phyloP scores from a whole-genome alignment of 2,113 vertebrate species.

The Heterotis niloticus region DNA sequence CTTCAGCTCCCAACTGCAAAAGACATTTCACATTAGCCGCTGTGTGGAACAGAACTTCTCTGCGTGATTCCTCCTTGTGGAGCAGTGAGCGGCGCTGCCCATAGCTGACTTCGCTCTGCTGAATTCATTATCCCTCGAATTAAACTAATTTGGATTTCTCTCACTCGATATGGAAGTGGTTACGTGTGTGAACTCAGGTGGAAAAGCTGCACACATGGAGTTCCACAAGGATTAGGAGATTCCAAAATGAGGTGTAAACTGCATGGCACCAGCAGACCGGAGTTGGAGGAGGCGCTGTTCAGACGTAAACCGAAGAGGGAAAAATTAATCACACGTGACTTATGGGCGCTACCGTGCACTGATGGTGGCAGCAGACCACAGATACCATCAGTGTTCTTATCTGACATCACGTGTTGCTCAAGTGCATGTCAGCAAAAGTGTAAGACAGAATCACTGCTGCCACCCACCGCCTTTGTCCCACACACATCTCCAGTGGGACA shows the following conservation, averaged over 20 bases:
- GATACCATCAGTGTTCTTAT: no score
- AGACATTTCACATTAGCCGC: background rate
- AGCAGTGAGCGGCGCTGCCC: background rate
- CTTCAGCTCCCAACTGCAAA: background rate
- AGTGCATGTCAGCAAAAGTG: no score
- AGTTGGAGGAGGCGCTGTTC: background rate
- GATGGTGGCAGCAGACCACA: background rate
- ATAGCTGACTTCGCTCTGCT: background rate
- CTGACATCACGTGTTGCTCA: no score
- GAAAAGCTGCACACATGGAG: background rate
- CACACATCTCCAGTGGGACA: no score
- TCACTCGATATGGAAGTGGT: background rate
- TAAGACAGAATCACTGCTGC: no score
- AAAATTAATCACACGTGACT: background rate
- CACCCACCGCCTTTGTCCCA: no score
- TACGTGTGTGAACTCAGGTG: background rate
- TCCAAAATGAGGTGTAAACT: background rate
- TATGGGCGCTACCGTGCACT: background rate
- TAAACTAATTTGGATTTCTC: slow-evolving; percentile 8
- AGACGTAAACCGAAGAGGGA: background rate
- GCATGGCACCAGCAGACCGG: no score
- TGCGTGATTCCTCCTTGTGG: background rate
- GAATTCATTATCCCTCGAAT: slow-evolving; percentile 8
- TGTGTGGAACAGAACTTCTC: background rate
- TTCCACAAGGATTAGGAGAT: background rate